These are phyloP conservation scores for Todus mexicanus DNA, from an alignment of 2,797 vertebrate genomes.

Conservation along the genomic window DNA sequence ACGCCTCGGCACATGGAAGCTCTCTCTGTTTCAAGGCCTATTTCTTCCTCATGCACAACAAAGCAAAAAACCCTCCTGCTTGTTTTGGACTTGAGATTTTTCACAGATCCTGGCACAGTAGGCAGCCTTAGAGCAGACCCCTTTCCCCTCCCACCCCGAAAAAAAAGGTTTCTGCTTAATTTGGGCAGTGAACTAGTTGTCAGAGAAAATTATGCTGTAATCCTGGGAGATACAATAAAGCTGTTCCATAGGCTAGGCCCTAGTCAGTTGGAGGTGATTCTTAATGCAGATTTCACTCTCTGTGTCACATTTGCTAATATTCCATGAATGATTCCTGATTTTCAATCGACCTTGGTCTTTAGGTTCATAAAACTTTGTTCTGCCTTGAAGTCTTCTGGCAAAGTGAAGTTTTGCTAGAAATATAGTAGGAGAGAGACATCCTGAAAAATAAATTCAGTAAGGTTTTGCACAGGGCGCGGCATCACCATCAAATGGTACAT, in stretches of 20 bases:
- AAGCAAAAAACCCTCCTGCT: background rate
- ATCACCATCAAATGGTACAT: background rate
- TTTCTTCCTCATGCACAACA: background rate
- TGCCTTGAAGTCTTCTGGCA: slow-evolving; percentile 15
- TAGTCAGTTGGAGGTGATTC: slow-evolving; percentile 14
- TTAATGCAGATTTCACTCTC: slow-evolving; percentile 27
- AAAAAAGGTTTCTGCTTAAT: background rate
- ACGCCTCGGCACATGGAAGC: background rate
- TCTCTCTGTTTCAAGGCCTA: background rate
- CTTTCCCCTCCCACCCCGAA: too few species aligned
- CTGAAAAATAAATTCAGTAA: background rate
- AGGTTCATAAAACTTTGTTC: slow-evolving; percentile 35
- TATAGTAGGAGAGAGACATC: background rate
- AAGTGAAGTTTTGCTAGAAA: background rate
- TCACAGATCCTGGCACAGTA: background rate
- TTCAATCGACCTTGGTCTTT: slow-evolving; percentile 47
- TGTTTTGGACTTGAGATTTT: background rate
- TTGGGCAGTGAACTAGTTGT: background rate
- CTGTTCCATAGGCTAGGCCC: slow-evolving; percentile 9
- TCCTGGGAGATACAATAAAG: slow-evolving; percentile 42
- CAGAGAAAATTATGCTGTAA: slow-evolving; percentile 36
- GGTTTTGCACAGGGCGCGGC: background rate
- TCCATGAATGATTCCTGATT: slow-evolving; percentile 54
- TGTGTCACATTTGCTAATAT: slow-evolving; percentile 38
- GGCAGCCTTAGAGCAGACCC: background rate